Conservation (phyloP, 2,888 invertebrate species). For the Amphipoea oculea region DNA sequence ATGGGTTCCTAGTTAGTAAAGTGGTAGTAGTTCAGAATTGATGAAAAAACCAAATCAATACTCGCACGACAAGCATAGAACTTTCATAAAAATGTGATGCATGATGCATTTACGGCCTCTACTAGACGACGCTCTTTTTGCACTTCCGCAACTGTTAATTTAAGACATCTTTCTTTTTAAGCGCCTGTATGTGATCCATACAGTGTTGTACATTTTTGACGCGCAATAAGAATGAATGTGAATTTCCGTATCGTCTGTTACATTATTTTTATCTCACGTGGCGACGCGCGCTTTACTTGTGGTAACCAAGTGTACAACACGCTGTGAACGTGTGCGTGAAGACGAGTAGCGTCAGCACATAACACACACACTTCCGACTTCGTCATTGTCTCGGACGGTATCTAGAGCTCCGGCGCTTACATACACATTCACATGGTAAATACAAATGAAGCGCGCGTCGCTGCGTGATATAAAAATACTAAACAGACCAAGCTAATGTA, state of each 20-base stretch:
- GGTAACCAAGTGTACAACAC: neutral
- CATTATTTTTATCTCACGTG: neutral
- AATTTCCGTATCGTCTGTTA: neutral
- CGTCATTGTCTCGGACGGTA: neutral
- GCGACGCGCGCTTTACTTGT: neutral
- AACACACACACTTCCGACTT: neutral
- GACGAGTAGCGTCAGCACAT: neutral
- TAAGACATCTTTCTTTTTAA: neutral
- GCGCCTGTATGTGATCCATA: neutral
- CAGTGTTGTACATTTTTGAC: neutral
- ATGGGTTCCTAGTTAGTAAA: neutral
- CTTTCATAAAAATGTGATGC: neutral
- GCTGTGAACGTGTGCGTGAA: neutral
- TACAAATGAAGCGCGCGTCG: neutral
- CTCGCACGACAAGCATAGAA: neutral
- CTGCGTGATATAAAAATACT: neutral
- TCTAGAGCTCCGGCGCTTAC: neutral
- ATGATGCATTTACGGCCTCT: neutral
- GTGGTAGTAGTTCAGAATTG: neutral
- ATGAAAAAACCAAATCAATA: slow-evolving; percentile 6
- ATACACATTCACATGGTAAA: neutral
- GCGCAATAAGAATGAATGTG: neutral
- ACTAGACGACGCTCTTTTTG: neutral
- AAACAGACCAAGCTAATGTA: neutral
- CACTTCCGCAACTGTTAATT: neutral